Conservation (phyloP, 2,888 invertebrate genomes). For the Eristalinus aeneus region DNA sequence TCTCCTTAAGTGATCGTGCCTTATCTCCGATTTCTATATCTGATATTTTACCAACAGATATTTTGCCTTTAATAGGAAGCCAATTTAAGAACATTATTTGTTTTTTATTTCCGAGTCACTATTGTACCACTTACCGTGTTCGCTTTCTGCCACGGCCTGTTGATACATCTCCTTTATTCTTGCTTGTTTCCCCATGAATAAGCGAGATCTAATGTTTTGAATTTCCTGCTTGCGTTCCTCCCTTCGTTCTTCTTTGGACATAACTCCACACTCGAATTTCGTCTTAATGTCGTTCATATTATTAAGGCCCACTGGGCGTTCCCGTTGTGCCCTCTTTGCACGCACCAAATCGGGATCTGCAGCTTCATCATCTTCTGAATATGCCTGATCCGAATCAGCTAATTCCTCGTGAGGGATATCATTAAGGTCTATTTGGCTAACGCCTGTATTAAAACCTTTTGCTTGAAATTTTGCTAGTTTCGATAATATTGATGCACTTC, state of each 20-base stretch:
- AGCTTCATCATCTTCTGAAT: conserved; percentile 82
- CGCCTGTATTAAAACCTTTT: conserved; percentile 90
- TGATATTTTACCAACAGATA: conserved; percentile 82
- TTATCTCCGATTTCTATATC: conserved; percentile 82
- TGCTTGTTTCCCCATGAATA: conserved; percentile 94
- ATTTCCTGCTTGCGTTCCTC: conserved; percentile 94
- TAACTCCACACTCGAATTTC: conserved; percentile 87
- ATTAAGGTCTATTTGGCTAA: conserved; percentile 88
- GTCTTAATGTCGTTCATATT: conserved; percentile 91
- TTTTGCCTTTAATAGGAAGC: conserved; percentile 80
- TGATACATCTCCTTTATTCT: conserved; percentile 96
- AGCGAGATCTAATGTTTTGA: conserved; percentile 90
- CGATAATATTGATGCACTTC: conserved; percentile 88
- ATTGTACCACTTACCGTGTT: conserved; percentile 81
- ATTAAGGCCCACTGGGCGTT: conserved; percentile 89
- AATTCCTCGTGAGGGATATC: conserved; percentile 84
- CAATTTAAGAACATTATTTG: neutral
- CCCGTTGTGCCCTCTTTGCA: conserved; percentile 84
- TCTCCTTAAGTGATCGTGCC: conserved; percentile 87
- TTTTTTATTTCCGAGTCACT: no score
- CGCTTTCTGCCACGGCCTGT: conserved; percentile 92
- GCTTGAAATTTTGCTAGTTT: conserved; percentile 92
- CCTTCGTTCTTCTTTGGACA: conserved; percentile 85
- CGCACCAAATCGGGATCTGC: conserved; percentile 82
- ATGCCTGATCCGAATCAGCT: conserved; percentile 37